Conservation (phyloP, 1,140 invertebrate genomes). For the Arion vulgaris region DNA sequence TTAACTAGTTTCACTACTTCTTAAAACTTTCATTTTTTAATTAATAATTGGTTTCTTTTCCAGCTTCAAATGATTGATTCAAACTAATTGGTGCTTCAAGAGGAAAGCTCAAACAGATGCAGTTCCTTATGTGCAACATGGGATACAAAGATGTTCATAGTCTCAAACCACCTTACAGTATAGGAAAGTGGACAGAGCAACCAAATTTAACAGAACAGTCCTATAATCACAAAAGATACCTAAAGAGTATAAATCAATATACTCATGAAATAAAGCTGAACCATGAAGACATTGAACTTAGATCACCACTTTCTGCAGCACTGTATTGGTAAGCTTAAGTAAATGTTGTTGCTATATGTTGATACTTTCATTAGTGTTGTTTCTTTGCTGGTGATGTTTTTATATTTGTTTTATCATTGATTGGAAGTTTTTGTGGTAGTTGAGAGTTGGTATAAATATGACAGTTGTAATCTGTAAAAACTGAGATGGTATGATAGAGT, state of each 20-base stretch:
- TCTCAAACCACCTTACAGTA: background rate
- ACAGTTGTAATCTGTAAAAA: too few species aligned
- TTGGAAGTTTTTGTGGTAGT: background rate
- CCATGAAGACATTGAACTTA: background rate
- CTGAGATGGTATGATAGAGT: too few species aligned
- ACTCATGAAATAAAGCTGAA: background rate
- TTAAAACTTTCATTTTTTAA: too few species aligned
- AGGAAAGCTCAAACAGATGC: background rate
- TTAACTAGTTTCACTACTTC: too few species aligned
- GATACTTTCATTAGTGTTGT: background rate
- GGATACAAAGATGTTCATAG: background rate
- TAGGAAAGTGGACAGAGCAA: background rate
- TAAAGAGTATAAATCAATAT: background rate
- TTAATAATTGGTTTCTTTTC: too few species aligned
- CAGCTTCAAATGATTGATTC: background rate
- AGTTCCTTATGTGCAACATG: background rate
- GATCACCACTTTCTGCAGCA: background rate
- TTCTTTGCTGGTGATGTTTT: background rate
- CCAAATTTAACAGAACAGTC: background rate
- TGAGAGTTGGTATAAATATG: too few species aligned
- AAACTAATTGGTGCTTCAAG: background rate
- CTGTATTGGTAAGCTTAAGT: background rate
- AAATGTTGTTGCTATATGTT: too few species aligned
- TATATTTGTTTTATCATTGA: background rate
- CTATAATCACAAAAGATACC: background rate